Evolutionary conservation across 2,113 vertebrate species (phyloP).

Genomic region (Hucho hucho): DNA sequence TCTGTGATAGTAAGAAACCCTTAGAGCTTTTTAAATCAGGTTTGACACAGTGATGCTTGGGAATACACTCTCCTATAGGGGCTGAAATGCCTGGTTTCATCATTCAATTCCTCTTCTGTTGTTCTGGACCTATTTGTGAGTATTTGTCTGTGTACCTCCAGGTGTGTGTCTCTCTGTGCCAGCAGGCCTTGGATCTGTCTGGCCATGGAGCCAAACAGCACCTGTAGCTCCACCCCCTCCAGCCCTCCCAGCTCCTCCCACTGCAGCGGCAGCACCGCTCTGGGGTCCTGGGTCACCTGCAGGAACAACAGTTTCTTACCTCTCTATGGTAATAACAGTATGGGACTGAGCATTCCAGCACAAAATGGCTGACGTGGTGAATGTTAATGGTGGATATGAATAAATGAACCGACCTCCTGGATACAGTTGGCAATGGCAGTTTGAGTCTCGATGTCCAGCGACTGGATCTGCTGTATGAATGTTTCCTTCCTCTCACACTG

Average conservation of each 20-base stretch:
- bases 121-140: background rate
- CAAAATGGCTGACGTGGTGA: conserved; percentile 29
- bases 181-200: conserved; percentile 74
- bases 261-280: conserved; percentile 75
- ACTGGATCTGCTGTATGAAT: conserved; percentile 86
- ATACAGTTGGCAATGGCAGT: conserved; percentile 80
- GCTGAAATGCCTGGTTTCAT: no score
- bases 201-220: conserved; percentile 71
- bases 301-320: conserved; percentile 9
- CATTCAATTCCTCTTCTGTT: no score
- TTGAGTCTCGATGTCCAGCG: conserved; percentile 81
- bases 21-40: background rate
- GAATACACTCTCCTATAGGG: no score
- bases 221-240: conserved; percentile 66
- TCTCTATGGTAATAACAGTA: conserved; percentile 12
- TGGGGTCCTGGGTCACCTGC: conserved; percentile 84
- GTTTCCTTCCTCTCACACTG: conserved; percentile 85
- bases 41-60: no score
- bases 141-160: conserved; percentile 70
- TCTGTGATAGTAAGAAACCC: background rate
- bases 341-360: conserved; percentile 42
- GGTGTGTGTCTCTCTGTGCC: conserved; percentile 78
- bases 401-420: conserved; percentile 76
- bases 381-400: background rate
- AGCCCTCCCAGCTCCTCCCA: conserved; percentile 75